These are phyloP conservation scores for Myodes glareolus DNA, from an alignment of 2,113 vertebrate genomes.

Conservation along the genomic window DNA sequence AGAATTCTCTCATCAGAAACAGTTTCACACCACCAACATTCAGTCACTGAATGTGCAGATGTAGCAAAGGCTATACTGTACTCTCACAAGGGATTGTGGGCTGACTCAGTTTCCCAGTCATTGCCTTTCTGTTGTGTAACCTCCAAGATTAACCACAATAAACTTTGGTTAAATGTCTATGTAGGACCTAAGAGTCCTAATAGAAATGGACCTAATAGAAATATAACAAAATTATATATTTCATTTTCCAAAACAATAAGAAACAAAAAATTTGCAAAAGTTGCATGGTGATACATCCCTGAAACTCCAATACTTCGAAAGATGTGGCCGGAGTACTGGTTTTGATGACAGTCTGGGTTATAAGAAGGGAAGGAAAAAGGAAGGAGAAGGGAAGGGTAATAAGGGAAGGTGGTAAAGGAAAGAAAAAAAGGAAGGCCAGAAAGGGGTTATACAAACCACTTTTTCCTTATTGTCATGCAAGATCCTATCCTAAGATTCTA, in stretches of 20 bases:
- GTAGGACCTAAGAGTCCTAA: not conserved
- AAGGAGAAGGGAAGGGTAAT: not conserved
- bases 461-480: not conserved
- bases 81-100: not conserved
- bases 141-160: not conserved
- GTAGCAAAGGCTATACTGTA: not conserved
- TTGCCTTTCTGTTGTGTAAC: not conserved
- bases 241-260: not conserved
- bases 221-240: not conserved
- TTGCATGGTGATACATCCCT: not conserved
- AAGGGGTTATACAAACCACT: not conserved
- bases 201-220: no score
- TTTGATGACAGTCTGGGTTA: not conserved
- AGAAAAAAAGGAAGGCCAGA: not conserved
- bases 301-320: not conserved
- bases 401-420: not conserved
- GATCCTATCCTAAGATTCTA: not conserved
- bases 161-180: not conserved
- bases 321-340: not conserved
- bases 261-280: not conserved
- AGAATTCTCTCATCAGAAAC: not conserved
- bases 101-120: not conserved
- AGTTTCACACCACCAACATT: not conserved
- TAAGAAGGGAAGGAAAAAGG: not conserved
- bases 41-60: not conserved